phyloP scores from a whole-genome alignment of 37 sponge, comb jelly and placozoan species.

The Amphimedon queenslandica region DNA sequence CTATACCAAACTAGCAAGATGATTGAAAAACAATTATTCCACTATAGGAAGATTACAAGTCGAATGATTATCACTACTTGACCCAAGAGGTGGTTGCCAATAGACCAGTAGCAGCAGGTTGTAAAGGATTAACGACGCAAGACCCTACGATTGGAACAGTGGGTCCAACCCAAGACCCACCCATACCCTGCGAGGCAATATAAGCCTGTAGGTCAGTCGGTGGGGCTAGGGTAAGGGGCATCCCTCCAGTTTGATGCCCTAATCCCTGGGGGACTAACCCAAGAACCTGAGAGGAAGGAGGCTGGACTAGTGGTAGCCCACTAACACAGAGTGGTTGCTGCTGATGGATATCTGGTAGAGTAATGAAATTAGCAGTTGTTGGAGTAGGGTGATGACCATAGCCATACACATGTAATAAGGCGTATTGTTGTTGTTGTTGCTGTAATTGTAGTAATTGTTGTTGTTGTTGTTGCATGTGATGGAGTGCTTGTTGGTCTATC shows the following conservation, averaged over 20 bases:
- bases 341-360: constrained; percentile 11
- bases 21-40: too few species aligned
- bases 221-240: neutral
- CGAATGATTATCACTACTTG: too few species aligned
- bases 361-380: neutral
- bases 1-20: too few species aligned
- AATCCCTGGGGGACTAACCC: neutral
- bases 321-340: neutral
- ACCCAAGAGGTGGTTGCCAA: too few species aligned
- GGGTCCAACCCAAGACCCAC: neutral
- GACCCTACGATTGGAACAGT: neutral
- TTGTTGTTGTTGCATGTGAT: neutral
- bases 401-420: constrained; percentile 39
- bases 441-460: constrained; percentile 2
- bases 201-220: neutral
- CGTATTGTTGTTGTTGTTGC: constrained; percentile 17
- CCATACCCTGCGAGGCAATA: neutral
- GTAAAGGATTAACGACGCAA: neutral
- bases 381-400: neutral
- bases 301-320: neutral
- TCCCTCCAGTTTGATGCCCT: neutral
- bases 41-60: too few species aligned
- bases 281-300: neutral
- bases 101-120: too few species aligned
- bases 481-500: neutral